Percentiles rank a stretch among this genome's conserved stretches.
Conservation (phyloP, 2,797 vertebrate genomes). For the Malurus splendens region DNA sequence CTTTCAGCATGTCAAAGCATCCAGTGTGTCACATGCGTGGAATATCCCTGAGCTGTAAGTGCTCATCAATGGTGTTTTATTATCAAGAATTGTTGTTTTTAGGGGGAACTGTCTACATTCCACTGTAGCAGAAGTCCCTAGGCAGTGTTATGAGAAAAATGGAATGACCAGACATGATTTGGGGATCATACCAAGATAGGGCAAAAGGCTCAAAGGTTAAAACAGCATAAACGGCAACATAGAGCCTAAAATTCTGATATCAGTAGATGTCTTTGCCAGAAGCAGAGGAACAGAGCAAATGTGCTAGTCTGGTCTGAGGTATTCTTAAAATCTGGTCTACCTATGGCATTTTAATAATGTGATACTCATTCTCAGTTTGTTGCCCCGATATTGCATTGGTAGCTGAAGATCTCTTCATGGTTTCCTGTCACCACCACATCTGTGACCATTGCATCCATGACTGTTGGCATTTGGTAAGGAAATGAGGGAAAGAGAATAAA, state of each 20-base stretch:
- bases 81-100: not conserved
- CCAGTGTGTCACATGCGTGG: not conserved
- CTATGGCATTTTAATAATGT: not conserved
- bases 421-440: not conserved
- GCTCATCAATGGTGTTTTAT: not conserved
- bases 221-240: not conserved
- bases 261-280: not conserved
- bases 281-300: not conserved
- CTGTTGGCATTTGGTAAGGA: not conserved
- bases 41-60: not conserved
- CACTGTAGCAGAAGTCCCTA: not conserved
- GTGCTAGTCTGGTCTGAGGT: not conserved
- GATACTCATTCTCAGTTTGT: not conserved
- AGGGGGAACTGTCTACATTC: not conserved
- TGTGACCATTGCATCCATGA: fast-evolving
- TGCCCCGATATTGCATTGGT: not conserved
- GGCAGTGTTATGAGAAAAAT: not conserved
- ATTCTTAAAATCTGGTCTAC: not conserved
- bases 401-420: fast-evolving
- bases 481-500: not conserved
- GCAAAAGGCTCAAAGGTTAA: not conserved
- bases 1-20: not conserved
- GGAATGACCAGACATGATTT: not conserved
- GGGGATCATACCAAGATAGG: not conserved
- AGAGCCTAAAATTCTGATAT: not conserved